These are phyloP conservation scores for Melitaea athalia DNA, from an alignment of 2,888 invertebrate species.

Conservation along the genomic window DNA sequence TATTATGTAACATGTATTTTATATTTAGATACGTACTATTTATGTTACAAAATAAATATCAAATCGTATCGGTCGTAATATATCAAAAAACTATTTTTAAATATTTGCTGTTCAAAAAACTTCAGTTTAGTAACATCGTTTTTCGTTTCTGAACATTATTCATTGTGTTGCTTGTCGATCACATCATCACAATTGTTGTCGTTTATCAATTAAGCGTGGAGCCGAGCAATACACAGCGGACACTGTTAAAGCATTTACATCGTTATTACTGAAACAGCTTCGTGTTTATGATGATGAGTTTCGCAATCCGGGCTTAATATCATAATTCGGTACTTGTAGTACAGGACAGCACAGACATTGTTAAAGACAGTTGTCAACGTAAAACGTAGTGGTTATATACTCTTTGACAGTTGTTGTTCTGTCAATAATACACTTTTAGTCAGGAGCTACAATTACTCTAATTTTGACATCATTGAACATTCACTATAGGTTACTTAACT, in stretches of 20 bases:
- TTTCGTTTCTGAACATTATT: neutral
- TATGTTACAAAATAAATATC: too few relatives aligned
- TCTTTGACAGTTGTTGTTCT: neutral
- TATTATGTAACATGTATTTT: too few relatives aligned
- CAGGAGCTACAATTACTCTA: too few relatives aligned
- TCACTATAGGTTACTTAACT: too few relatives aligned
- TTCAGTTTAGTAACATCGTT: too few relatives aligned
- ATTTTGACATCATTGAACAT: too few relatives aligned
- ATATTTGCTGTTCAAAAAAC: too few relatives aligned
- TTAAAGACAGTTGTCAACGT: neutral
- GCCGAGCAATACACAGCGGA: slow-evolving; percentile 19
- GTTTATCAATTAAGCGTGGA: slow-evolving; percentile 6
- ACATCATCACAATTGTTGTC: neutral
- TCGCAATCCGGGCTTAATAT: slow-evolving; percentile 38
- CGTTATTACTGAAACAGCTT: slow-evolving; percentile 38
- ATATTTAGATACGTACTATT: too few relatives aligned
- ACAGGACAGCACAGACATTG: slow-evolving; percentile 11
- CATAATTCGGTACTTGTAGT: slow-evolving; percentile 32
- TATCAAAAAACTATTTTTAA: too few relatives aligned
- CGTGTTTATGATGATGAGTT: slow-evolving; percentile 43
- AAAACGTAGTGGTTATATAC: too few relatives aligned
- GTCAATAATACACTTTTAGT: too few relatives aligned
- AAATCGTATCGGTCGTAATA: too few relatives aligned
- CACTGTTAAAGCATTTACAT: slow-evolving; percentile 38
- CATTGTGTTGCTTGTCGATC: neutral